These are phyloP conservation scores for Parauchenoglanis punctatus DNA, from an alignment of 2,797 vertebrate species.

Conservation along the genomic window DNA sequence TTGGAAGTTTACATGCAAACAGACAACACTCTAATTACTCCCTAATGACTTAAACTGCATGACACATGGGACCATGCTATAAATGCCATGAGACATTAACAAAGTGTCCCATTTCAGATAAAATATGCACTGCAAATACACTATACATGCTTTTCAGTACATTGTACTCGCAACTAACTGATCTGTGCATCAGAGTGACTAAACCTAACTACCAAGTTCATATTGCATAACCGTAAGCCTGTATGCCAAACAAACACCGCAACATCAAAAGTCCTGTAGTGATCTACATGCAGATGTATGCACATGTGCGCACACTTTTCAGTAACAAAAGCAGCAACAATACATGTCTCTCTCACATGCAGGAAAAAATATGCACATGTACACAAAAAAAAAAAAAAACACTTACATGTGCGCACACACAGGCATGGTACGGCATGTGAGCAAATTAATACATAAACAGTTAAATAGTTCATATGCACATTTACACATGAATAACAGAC, in stretches of 20 bases:
- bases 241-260: background rate
- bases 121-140: background rate
- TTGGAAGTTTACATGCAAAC: background rate
- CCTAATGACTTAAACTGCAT: background rate
- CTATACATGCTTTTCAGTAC: background rate
- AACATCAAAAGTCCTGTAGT: constrained; percentile 19
- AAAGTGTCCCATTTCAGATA: background rate
- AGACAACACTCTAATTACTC: background rate
- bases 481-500: background rate
- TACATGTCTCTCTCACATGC: background rate
- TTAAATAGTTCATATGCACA: background rate
- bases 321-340: background rate
- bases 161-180: too few relatives aligned
- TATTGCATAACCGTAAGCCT: constrained; percentile 9
- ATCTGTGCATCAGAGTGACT: background rate
- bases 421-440: background rate
- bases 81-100: background rate
- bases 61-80: background rate
- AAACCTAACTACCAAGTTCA: background rate
- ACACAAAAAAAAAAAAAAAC: background rate
- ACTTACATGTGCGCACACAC: background rate
- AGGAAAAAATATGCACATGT: too few relatives aligned
- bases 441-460: background rate
- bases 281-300: background rate
- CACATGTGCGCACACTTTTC: background rate